Conservation (phyloP, 2,797 vertebrate genomes). For the Cebuella pygmaea region DNA sequence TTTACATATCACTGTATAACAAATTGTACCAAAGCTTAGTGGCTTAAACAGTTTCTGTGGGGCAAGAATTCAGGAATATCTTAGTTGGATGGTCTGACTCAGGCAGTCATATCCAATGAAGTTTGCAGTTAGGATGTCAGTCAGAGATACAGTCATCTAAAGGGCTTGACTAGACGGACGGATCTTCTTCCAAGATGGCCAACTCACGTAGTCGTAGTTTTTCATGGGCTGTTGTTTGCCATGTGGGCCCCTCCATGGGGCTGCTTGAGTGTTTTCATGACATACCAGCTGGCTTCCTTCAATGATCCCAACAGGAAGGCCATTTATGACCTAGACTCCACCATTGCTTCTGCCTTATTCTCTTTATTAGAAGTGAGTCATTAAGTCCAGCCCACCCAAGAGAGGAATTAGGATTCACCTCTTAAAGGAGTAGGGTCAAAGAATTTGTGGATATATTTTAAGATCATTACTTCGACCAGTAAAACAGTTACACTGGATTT, state of each 20-base stretch:
- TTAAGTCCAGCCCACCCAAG: neutral
- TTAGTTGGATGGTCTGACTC: neutral
- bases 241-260: neutral
- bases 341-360: neutral
- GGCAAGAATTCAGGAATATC: conserved; percentile 17
- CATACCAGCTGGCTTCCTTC: neutral
- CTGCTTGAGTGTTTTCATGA: neutral
- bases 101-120: neutral
- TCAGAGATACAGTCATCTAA: neutral
- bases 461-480: neutral
- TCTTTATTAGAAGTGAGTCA: neutral
- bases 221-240: neutral
- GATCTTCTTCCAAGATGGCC: neutral
- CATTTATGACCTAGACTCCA: neutral
- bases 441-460: conserved; percentile 43
- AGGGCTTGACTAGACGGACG: neutral
- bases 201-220: neutral
- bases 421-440: neutral
- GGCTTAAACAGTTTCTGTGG: neutral
- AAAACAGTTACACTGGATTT: conserved; percentile 6
- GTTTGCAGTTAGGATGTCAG: neutral
- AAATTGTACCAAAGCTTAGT: neutral
- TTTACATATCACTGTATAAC: neutral
- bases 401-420: neutral
- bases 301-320: neutral